Percentiles rank a stretch among this genome's conserved stretches.
phyloP scores from a whole-genome alignment of 2,797 vertebrate genomes.

The Holocentrus rufus region DNA sequence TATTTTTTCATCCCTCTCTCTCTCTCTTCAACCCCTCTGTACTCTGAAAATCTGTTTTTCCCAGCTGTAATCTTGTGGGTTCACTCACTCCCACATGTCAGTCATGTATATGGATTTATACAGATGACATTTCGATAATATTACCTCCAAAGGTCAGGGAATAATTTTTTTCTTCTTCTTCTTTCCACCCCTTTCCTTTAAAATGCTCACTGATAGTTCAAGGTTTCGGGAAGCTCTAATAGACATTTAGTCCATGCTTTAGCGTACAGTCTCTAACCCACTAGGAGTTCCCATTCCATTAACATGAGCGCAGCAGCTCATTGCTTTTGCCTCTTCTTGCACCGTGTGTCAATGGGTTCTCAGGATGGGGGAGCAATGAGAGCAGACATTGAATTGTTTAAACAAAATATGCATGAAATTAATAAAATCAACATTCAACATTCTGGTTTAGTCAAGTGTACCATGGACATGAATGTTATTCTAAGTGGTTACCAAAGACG shows the following conservation, averaged over 20 bases:
- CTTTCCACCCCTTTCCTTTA: not conserved
- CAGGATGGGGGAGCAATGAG: not conserved
- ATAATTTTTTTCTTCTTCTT: too few species aligned
- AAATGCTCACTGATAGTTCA: not conserved
- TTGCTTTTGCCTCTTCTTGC: not conserved
- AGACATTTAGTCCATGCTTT: slow-evolving; percentile 1
- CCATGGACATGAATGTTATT: too few species aligned
- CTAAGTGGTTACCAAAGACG: too few species aligned
- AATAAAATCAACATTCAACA: too few species aligned
- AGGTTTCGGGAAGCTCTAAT: slow-evolving; percentile 4
- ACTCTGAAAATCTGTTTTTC: not conserved
- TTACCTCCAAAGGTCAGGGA: not conserved
- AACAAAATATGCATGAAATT: not conserved
- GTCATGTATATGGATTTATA: slow-evolving; percentile 17
- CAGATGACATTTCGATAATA: slow-evolving; percentile 20
- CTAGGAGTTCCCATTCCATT: slow-evolving; percentile 2
- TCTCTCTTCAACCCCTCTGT: not conserved
- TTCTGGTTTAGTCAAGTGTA: too few species aligned
- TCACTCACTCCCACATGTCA: slow-evolving; percentile 13
- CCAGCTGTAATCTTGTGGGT: not conserved
- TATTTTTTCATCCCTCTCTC: not conserved
- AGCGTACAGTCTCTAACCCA: slow-evolving; percentile 6
- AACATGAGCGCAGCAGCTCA: slow-evolving; percentile 22
- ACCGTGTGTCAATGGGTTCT: not conserved
- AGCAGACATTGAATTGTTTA: not conserved